phyloP scores from a whole-genome alignment of 92 coral and sea anemone species.

The Porites lobata region DNA sequence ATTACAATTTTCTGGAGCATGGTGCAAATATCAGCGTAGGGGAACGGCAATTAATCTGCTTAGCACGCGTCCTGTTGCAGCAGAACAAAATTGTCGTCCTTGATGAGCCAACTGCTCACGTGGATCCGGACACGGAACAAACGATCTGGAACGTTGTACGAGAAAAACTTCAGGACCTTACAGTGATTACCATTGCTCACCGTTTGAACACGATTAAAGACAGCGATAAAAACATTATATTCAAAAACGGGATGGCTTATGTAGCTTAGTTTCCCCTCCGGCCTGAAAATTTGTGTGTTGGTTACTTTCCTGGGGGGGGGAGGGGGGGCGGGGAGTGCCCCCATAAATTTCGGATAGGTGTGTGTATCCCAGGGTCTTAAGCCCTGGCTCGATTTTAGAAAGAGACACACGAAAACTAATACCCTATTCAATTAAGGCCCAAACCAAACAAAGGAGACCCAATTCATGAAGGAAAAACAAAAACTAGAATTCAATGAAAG shows the following conservation, averaged over 20 bases:
- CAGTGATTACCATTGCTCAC: conserved; percentile 18
- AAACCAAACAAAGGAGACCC: no score
- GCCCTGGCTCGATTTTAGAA: no score
- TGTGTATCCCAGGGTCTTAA: no score
- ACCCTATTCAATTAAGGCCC: no score
- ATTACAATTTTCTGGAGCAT: conserved; percentile 64
- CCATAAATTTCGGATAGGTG: no score
- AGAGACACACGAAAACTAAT: no score
- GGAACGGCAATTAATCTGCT: conserved; percentile 20
- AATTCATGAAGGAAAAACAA: no score
- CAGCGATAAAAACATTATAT: conserved; percentile 12
- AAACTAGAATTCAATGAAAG: no score
- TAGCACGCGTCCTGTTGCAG: conserved; percentile 80
- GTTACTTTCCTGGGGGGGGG: no score
- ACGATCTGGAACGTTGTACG: conserved; percentile 35
- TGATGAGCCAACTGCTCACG: conserved; percentile 89
- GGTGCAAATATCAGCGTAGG: conserved; percentile 80
- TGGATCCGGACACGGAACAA: conserved; percentile 80
- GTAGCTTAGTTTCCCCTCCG: not conserved
- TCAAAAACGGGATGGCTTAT: not conserved
- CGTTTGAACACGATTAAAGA: not conserved
- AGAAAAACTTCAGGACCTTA: conserved; percentile 13
- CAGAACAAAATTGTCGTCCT: conserved; percentile 75
- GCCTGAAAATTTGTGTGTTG: no score
- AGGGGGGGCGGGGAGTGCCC: no score